Base-by-base conservation (phyloP, 2,113 vertebrate genomes). In the Microtus oregoni region DNA sequence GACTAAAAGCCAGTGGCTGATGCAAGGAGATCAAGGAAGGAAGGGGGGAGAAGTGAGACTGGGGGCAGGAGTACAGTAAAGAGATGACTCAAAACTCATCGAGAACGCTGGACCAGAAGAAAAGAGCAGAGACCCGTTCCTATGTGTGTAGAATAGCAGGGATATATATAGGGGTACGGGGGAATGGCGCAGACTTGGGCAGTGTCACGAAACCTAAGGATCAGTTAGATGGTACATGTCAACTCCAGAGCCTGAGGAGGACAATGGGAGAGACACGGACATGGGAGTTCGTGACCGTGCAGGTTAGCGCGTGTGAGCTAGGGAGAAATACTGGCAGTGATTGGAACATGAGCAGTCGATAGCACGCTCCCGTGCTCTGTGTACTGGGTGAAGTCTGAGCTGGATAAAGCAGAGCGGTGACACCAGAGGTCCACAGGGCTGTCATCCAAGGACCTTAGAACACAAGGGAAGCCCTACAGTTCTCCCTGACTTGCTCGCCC, bases 401-500 rank as follows among this genome's bases (percentile, higher is more conserved):
- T 0, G 2, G 35, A 78, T 4, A 47, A 32, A 32, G 11, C 6
- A 13, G 14, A 52, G 28, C 0, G 0, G 0, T 5, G 4, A 0
- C 10, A 0, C 6, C 13, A 12, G 22, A 1, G 19, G 9, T 14
- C 73, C 50, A 68, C 38, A 17, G 50, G 3, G 1, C 11, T 52
- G 15, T 1, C 8, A 30, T 3, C 8, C 22, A 58, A 73, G 38
- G 41, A 5, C 24, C 61, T 14, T 0, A 20, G 50, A 22, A 58
- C 50, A 28, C 35, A 72, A 81, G 30, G 30, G n/a, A 11, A 38
- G 50, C 14, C 4, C 50, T 17, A 22, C 1, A 17, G 22, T 30
- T 11, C 3, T 0, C 2, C 3, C 2, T 15, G 13, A 2, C 24
- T 32, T 26, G n/a, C 47, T 67, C 41, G 0, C 9, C 15, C 19